These are phyloP conservation scores for Pteropus alecto DNA, from an alignment of 2,113 vertebrate species.

Conservation along the genomic window DNA sequence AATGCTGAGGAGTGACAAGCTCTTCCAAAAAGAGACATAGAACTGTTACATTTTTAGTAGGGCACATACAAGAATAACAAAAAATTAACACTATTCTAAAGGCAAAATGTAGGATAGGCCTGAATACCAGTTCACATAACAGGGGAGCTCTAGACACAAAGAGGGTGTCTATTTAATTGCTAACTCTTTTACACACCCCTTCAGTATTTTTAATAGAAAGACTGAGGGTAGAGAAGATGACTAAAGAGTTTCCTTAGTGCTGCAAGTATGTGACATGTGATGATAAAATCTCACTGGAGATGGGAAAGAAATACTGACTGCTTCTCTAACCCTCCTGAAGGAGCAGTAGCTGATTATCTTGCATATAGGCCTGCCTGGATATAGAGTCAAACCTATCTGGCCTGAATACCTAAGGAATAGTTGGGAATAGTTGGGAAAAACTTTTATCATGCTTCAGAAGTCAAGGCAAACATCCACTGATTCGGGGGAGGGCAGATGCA, in stretches of 20 bases:
- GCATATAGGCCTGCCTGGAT: background rate
- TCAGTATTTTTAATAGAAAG: background rate
- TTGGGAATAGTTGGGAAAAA: background rate
- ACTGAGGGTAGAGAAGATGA: background rate
- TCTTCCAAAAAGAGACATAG: background rate
- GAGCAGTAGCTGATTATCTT: no score
- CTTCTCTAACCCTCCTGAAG: background rate
- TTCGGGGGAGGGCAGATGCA: background rate
- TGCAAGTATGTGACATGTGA: background rate
- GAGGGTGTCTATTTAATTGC: background rate
- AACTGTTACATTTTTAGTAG: background rate
- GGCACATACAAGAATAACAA: background rate
- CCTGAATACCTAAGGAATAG: background rate
- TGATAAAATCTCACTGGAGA: background rate
- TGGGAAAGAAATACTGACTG: background rate
- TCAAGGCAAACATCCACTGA: no score
- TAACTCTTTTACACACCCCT: background rate
- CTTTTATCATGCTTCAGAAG: background rate
- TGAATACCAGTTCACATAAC: background rate
- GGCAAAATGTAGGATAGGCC: background rate
- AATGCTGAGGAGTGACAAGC: no score
- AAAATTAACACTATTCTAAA: background rate
- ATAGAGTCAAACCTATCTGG: background rate
- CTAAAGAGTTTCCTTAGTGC: background rate
- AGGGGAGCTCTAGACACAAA: rapidly evolving